Conservation (phyloP, 64 coral and sea anemone species). For the Montipora capricornis region DNA sequence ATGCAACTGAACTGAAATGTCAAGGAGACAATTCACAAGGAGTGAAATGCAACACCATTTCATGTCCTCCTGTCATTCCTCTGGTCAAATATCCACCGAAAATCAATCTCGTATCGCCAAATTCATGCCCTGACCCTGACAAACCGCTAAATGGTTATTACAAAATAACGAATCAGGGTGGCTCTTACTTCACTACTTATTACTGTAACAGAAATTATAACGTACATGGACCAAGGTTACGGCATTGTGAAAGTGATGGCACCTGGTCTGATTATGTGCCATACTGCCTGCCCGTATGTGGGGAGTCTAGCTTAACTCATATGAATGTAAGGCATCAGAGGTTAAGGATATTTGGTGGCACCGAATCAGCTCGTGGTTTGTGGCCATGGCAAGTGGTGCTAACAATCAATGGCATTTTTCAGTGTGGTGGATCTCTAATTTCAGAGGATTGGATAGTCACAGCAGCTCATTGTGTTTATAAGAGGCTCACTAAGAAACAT, state of each 20-base stretch:
- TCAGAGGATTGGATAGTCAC: slow-evolving; percentile 89
- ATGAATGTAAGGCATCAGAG: slow-evolving; percentile 61
- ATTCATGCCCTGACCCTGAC: slow-evolving; percentile 77
- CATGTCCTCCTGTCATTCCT: slow-evolving; percentile 43
- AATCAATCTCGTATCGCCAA: slow-evolving; percentile 76
- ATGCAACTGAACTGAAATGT: slow-evolving; percentile 73
- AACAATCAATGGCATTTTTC: slow-evolving; percentile 39
- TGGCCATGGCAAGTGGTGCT: slow-evolving; percentile 95
- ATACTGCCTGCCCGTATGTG: slow-evolving; percentile 71
- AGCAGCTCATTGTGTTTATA: slow-evolving; percentile 83
- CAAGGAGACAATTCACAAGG: slow-evolving; percentile 59
- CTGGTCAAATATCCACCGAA: slow-evolving; percentile 59
- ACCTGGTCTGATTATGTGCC: slow-evolving; percentile 84
- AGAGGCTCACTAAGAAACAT: slow-evolving; percentile 9
- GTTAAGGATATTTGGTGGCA: slow-evolving; percentile 84
- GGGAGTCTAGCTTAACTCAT: slow-evolving; percentile 33
- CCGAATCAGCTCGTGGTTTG: slow-evolving; percentile 53
- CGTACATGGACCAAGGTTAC: slow-evolving; percentile 67
- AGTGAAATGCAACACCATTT: slow-evolving; percentile 45
- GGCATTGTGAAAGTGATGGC: slow-evolving; percentile 88
- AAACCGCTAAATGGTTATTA: slow-evolving; percentile 75
- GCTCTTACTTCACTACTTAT: slow-evolving; percentile 78
- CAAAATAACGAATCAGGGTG: slow-evolving; percentile 79
- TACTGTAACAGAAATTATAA: slow-evolving; percentile 78
- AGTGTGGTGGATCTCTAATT: slow-evolving; percentile 89